Percentiles rank a stretch among this genome's conserved stretches.
phyloP scores from a whole-genome alignment of 2,888 invertebrate genomes.

The Loripinus fragilis region DNA sequence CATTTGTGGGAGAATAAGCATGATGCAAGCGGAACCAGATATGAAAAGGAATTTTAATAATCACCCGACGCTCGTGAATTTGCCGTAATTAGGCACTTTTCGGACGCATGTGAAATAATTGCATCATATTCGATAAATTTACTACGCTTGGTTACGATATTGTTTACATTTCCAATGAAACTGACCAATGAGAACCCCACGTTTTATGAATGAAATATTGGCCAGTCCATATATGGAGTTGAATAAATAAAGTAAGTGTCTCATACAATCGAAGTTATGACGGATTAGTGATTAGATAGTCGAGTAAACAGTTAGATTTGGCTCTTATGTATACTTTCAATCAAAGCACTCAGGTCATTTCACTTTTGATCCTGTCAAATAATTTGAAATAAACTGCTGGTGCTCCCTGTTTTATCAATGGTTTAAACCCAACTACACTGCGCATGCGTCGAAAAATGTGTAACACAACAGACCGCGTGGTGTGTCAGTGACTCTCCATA shows the following conservation, averaged over 20 bases:
- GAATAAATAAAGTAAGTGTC: not conserved
- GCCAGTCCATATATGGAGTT: not conserved
- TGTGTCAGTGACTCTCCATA: not conserved
- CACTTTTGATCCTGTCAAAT: not conserved
- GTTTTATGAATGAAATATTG: not conserved
- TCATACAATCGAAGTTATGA: too few species aligned
- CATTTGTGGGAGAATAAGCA: too few species aligned
- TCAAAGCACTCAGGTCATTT: not conserved
- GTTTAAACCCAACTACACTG: not conserved
- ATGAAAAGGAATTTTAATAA: too few species aligned
- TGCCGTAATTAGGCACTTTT: too few species aligned
- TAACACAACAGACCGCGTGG: constrained; percentile 5
- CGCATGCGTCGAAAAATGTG: constrained; percentile 3
- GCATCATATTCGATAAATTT: too few species aligned
- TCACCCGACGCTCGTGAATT: too few species aligned
- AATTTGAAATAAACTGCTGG: not conserved
- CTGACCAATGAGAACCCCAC: not conserved
- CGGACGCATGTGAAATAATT: too few species aligned
- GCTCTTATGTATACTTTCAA: not conserved
- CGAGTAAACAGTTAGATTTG: not conserved
- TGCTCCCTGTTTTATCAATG: not conserved
- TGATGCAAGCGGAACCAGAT: too few species aligned
- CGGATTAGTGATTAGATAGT: not conserved
- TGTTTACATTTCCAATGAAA: constrained; percentile 9
- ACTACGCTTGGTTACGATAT: not conserved